Conservation (phyloP, 2,888 invertebrate genomes). For the Leucophenga montana region DNA sequence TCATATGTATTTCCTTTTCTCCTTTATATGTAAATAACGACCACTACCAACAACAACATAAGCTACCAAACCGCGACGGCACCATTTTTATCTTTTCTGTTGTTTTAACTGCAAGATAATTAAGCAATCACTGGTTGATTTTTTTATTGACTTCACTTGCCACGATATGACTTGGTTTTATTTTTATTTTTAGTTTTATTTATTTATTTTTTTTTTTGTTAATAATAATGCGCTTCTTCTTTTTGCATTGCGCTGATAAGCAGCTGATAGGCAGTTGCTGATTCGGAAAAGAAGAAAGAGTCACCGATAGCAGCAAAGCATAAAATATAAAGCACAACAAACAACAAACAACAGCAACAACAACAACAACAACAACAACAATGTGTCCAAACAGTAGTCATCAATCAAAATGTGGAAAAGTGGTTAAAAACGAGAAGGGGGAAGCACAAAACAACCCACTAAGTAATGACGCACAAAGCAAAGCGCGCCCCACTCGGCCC, state of each 20-base stretch:
- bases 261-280: neutral
- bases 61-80: neutral
- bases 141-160: conserved; percentile 24
- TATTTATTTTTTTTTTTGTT: too few species aligned
- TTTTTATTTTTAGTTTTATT: neutral
- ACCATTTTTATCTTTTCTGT: conserved; percentile 10
- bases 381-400: conserved; percentile 13
- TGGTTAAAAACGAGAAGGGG: neutral
- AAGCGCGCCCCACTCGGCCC: neutral
- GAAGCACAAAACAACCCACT: neutral
- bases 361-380: too few species aligned
- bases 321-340: too few species aligned
- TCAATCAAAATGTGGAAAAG: neutral
- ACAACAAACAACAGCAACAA: too few species aligned
- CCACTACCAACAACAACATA: too few species aligned
- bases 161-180: neutral
- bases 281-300: conserved; percentile 9
- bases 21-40: too few species aligned
- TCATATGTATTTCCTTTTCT: too few species aligned
- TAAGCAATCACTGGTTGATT: conserved; percentile 36
- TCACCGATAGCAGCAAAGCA: neutral
- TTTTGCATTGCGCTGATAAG: neutral
- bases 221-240: neutral
- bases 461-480: conserved; percentile 23
- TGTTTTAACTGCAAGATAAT: conserved; percentile 24